Percentiles rank a stretch among this genome's conserved stretches.
These are phyloP conservation scores for Lophotriccus pileatus DNA, from an alignment of 2,797 vertebrate species.

Conservation along the genomic window DNA sequence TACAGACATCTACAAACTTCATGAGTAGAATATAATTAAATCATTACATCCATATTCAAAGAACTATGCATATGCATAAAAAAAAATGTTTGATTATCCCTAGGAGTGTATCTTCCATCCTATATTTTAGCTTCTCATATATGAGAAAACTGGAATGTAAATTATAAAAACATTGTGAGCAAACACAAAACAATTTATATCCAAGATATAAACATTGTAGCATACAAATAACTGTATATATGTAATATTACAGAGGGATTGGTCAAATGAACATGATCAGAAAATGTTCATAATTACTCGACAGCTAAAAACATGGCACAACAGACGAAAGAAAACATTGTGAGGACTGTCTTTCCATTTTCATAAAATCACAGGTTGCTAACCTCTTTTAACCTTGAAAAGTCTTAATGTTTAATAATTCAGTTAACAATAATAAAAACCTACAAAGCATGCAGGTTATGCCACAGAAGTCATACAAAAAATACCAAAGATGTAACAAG, in stretches of 20 bases:
- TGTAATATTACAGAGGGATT: background rate
- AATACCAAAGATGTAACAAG: conserved; percentile 30
- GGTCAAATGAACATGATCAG: background rate
- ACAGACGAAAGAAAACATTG: background rate
- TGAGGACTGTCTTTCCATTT: background rate
- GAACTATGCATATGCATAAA: background rate
- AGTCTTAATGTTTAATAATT: conserved; percentile 33
- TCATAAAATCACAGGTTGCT: conserved; percentile 2
- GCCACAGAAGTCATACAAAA: conserved; percentile 45
- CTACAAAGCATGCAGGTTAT: conserved; percentile 69
- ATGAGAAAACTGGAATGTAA: background rate
- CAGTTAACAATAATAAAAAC: conserved; percentile 1
- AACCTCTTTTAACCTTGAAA: background rate
- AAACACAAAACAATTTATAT: background rate
- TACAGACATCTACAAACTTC: background rate
- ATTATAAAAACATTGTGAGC: background rate
- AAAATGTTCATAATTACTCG: background rate
- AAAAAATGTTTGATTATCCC: background rate
- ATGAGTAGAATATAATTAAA: background rate
- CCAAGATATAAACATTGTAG: background rate
- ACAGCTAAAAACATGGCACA: background rate
- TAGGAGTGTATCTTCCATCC: background rate
- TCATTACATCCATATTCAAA: background rate
- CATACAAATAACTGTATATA: background rate
- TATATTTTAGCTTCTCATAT: background rate